These are phyloP conservation scores for Meles meles DNA, from an alignment of 2,113 vertebrate species.

Conservation along the genomic window DNA sequence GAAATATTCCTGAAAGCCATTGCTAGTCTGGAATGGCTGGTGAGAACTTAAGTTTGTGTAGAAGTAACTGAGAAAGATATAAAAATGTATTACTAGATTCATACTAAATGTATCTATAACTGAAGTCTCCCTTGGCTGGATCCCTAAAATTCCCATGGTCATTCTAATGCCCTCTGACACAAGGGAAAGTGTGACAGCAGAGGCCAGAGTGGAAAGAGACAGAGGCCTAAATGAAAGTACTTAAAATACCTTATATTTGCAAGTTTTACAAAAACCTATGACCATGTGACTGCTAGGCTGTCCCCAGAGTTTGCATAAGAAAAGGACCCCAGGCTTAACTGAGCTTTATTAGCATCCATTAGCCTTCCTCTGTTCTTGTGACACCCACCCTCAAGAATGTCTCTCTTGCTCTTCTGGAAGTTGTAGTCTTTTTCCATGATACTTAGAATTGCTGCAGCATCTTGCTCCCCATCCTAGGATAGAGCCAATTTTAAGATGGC, in stretches of 20 bases:
- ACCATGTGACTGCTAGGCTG: not conserved
- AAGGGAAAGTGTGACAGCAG: not conserved
- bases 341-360: not conserved
- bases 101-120: not conserved
- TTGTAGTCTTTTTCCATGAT: not conserved
- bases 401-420: not conserved
- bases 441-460: not conserved
- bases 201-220: not conserved
- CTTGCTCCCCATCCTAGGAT: not conserved
- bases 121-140: not conserved
- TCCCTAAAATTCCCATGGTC: not conserved
- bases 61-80: not conserved
- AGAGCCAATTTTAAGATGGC: not conserved
- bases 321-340: not conserved
- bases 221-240: not conserved
- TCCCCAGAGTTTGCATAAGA: not conserved
- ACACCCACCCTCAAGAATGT: not conserved
- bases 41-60: not conserved
- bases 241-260: not conserved
- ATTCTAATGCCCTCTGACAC: not conserved
- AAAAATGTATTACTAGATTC: not conserved
- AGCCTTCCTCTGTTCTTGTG: not conserved
- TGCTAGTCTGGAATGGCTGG: not conserved
- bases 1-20: not conserved
- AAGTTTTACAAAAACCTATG: not conserved